Base-by-base conservation (phyloP, 2,113 vertebrate genomes). In the Callopanchax toddi region DNA sequence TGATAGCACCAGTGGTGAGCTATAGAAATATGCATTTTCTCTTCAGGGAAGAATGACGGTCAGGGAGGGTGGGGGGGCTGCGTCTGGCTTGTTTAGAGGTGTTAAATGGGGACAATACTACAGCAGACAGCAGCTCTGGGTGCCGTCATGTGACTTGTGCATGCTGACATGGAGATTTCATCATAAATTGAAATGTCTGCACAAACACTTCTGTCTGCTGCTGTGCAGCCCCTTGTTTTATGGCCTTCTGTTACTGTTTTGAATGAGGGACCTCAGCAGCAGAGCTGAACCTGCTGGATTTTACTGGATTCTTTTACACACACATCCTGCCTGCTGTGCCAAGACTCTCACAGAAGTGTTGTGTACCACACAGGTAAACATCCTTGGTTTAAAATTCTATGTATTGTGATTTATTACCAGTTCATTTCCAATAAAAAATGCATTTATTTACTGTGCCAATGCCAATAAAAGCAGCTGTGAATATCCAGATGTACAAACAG, bases 1-100 rank as follows among this genome's bases (percentile, higher is more conserved):
- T 69, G 67, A 76, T 60, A 62, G 59, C 58, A 59, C 29, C 37
- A 44, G 32, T 62, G 51, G n/a, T 34, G 40, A 75, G 57, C 63
- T 48, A 34, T 60, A 59, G 71, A 72, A 70, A 71, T 61, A n/a
- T 66, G 36, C 22, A 23, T 59, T 63, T 57, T 21, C 42, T 67
- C 45, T 61, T 15, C 22, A 17, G 62, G 52, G 43, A 32, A 37
- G 53, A 63, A 29, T 59, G 44, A 51, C 60, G 21, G 20, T 45
- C 39, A 60, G 61, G 3, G 2, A 9, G 11, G 32, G 29, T 0
- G 22, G 49, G 43, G 59, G 48, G 16, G 1, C 3, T 17, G 36
- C 54, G 40, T 21, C 0, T 11, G 43, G 34, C 39, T 50, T 7
- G 32, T 46, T 63, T 34, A 2, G 40, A 51, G 71, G 18, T 34